phyloP scores from a whole-genome alignment of 2,797 vertebrate species.

The Spea hammondii region DNA sequence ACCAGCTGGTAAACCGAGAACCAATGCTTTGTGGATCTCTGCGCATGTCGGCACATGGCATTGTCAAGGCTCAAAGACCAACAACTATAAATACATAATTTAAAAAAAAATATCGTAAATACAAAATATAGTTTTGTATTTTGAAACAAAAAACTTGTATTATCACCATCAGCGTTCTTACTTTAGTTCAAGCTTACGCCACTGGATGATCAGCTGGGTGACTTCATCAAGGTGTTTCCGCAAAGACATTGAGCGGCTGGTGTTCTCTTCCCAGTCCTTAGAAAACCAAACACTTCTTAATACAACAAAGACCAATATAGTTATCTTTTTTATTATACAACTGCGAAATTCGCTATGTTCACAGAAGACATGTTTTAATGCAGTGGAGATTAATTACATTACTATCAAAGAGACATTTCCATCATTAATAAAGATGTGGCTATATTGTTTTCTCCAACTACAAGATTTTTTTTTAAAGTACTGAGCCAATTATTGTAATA shows the following conservation, averaged over 20 bases:
- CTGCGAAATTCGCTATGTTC: no score
- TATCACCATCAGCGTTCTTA: slow-evolving; percentile 59
- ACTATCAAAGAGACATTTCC: no score
- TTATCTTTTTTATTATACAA: no score
- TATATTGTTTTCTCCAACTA: no score
- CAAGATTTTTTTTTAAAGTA: no score
- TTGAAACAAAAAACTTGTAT: background rate
- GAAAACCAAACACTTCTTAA: slow-evolving; percentile 12
- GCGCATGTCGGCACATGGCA: slow-evolving; percentile 76
- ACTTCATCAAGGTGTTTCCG: slow-evolving; percentile 81
- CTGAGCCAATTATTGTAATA: background rate
- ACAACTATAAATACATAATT: slow-evolving; percentile 71
- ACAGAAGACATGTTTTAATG: no score
- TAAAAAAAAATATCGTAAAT: background rate
- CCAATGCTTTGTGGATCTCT: slow-evolving; percentile 89
- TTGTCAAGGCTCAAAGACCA: slow-evolving; percentile 95
- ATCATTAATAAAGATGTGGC: no score
- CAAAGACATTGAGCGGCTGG: slow-evolving; percentile 83
- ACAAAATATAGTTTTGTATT: no score
- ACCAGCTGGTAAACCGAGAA: slow-evolving; percentile 93
- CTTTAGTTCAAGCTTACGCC: slow-evolving; percentile 91
- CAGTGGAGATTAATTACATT: no score
- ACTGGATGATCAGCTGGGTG: slow-evolving; percentile 90
- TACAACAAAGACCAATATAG: background rate
- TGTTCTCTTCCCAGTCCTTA: slow-evolving; percentile 97